Base-by-base conservation (phyloP, 2,797 vertebrate genomes). In the Heterohyrax brucei region DNA sequence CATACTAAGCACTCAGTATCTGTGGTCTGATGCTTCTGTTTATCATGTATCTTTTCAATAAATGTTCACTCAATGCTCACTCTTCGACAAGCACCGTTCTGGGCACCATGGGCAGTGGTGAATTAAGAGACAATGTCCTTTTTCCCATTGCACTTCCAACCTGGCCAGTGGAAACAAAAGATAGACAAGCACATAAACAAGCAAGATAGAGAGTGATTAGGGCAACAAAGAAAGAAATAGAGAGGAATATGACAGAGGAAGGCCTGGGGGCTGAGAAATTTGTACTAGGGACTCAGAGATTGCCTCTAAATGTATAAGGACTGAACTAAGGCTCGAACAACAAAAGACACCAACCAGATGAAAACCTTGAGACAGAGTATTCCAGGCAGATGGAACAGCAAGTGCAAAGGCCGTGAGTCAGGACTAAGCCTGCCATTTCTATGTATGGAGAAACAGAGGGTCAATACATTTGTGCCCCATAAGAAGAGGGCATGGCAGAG, bases 381-480 rank as follows among this genome's bases (percentile, higher is more conserved):
- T 56, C 53, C 53, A 56, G 53, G 53, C 53, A 56, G 53, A 92
- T 56, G 16, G 10, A 46, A 24, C n/a, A 66, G 12, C 16, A 64
- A 68, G 48, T 26, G 12, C 4, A 19, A 62, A 61, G 48, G 18
- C 39, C 2, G 0, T 72, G 22, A 75, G 30, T 79, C 50, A 68
- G 33, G 75, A 70, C 66, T 3, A 18, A 26, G 10, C 7, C n/a
- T 81, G 85, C 53, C 12, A 10, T 64, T 88, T 88, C 68, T 39
- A 3, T 82, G 22, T 70, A 21, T 46, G 68, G 28, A 24, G 19
- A 14, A n/a, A 77, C 72, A 50, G 79, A 73, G 59, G 50, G 10
- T 9, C 21, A 39, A 24, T 14, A 2, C 3, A 4, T 26, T 5
- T 0, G 56, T 62, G 33, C 9, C 0, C 39, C 6, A 2, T 7